Percentiles rank a stretch among this genome's conserved stretches.
These are phyloP conservation scores for Colletes collaris DNA, from an alignment of 2,888 invertebrate genomes.

Conservation along the genomic window DNA sequence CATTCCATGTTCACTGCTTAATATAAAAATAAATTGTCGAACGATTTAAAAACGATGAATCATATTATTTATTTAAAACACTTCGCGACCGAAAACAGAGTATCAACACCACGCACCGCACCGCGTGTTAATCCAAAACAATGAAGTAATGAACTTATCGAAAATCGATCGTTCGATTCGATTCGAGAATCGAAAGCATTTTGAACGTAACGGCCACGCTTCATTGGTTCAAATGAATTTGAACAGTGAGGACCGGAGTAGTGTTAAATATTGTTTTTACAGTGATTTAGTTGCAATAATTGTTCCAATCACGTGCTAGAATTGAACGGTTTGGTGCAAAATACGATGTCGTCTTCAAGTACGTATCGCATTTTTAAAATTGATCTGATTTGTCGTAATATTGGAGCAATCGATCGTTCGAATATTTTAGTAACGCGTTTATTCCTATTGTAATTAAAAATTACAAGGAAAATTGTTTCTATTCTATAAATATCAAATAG, in stretches of 20 bases:
- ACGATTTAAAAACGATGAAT: conserved; percentile 10
- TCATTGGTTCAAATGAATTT: background rate
- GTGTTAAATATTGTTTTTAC: background rate
- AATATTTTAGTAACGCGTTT: too few relatives aligned
- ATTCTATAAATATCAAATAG: too few relatives aligned
- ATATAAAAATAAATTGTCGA: background rate
- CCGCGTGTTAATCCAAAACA: background rate
- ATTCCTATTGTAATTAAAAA: too few relatives aligned
- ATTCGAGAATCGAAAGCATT: conserved; percentile 18
- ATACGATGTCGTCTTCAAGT: background rate
- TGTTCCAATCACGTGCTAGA: background rate
- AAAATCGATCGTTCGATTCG: background rate
- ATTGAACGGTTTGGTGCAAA: background rate
- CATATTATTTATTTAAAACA: background rate
- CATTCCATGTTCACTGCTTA: conserved; percentile 65
- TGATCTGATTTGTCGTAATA: background rate
- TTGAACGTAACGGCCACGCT: background rate
- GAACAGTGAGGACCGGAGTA: background rate
- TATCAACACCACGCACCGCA: too few relatives aligned
- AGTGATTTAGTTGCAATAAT: background rate
- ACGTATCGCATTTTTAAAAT: conserved; percentile 1
- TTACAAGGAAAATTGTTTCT: too few relatives aligned
- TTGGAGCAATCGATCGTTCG: background rate
- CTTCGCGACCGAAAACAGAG: too few relatives aligned
- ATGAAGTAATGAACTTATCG: background rate